Evolutionary conservation across 2,888 invertebrate species (phyloP).

Genomic region (Adineta ricciae): DNA sequence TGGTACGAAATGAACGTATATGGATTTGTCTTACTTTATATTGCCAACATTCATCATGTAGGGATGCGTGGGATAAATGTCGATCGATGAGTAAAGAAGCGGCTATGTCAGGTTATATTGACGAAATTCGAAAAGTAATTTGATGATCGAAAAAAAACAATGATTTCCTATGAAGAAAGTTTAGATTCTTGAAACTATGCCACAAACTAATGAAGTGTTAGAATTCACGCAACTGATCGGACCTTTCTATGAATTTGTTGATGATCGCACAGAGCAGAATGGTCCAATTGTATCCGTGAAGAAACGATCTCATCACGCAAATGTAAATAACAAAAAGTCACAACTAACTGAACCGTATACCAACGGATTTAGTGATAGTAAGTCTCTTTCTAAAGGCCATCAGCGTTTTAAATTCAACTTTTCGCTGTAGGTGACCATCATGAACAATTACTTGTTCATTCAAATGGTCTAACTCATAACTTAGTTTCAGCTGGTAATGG

Average conservation of each 20-base stretch:
- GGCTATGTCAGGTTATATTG: slow-evolving; percentile 82
- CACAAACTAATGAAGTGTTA: slow-evolving; percentile 79
- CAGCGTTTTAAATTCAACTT: too few species aligned
- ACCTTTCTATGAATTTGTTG: slow-evolving; percentile 58
- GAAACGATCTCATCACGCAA: background rate
- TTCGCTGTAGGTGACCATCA: background rate
- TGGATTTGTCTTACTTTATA: background rate
- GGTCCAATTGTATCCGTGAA: background rate
- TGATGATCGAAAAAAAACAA: slow-evolving; percentile 15
- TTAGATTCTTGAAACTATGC: slow-evolving; percentile 90
- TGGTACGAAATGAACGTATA: slow-evolving; percentile 54
- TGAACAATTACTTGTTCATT: background rate
- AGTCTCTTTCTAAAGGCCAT: background rate
- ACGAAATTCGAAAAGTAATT: slow-evolving; percentile 72
- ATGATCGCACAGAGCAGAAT: slow-evolving; percentile 33
- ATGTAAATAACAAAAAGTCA: background rate
- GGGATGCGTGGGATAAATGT: slow-evolving; percentile 76
- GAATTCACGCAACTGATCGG: slow-evolving; percentile 71
- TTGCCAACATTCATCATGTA: slow-evolving; percentile 37
- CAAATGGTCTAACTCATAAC: background rate
- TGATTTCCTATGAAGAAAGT: slow-evolving; percentile 25
- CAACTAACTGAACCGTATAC: background rate
- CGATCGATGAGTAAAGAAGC: slow-evolving; percentile 71
- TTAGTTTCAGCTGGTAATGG: background rate
- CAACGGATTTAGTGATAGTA: background rate